phyloP scores from a whole-genome alignment of 2,888 invertebrate species.

The Deroplatys truncata region DNA sequence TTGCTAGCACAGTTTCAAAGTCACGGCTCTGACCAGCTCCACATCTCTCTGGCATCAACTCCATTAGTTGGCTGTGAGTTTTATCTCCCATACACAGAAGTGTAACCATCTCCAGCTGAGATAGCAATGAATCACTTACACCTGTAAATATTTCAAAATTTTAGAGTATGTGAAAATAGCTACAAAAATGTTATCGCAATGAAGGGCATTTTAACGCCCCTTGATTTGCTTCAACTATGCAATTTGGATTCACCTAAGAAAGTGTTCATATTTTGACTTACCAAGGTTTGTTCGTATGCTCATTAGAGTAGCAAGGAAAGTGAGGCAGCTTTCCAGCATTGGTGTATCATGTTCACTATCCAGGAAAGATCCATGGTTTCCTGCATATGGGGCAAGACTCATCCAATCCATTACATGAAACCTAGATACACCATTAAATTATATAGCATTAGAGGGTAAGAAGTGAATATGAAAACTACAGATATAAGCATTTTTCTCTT shows the following conservation, averaged over 20 bases:
- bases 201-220: too few relatives aligned
- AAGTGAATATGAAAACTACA: too few relatives aligned
- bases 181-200: too few relatives aligned
- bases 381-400: conserved; percentile 66
- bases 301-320: conserved; percentile 84
- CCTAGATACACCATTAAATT: conserved; percentile 44
- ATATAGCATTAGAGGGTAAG: background rate
- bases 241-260: background rate
- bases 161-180: background rate
- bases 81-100: conserved; percentile 90
- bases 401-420: conserved; percentile 86
- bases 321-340: conserved; percentile 90
- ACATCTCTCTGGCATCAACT: conserved; percentile 92
- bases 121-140: conserved; percentile 58
- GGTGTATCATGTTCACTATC: conserved; percentile 80
- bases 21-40: conserved; percentile 87
- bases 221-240: background rate
- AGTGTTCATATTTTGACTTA: conserved; percentile 40
- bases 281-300: conserved; percentile 85
- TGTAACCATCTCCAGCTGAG: conserved; percentile 88
- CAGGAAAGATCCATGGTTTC: conserved; percentile 55
- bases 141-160: conserved; percentile 43
- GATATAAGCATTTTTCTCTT: too few relatives aligned
- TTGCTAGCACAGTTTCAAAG: conserved; percentile 79
- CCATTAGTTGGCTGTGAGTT: conserved; percentile 92